Base-by-base conservation (phyloP, 2,113 vertebrate genomes). In the Sinocyclocheilus grahami region DNA sequence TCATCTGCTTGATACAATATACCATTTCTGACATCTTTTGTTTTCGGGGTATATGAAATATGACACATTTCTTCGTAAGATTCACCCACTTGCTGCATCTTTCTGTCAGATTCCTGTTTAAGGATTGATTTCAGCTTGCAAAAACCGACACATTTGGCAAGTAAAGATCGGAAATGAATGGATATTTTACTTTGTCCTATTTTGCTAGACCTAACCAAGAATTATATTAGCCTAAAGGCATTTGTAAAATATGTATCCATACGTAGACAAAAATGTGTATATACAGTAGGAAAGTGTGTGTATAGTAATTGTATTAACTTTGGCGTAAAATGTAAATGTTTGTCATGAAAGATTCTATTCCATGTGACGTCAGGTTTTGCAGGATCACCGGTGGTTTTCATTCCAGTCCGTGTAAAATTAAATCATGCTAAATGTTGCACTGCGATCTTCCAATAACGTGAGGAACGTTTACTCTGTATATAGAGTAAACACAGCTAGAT, bases 251-350 rank as follows among this genome's bases (percentile, higher is more conserved):
- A 74, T 89, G 58, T 88, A 88, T 87, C 89, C 46, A 85, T 83
- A 91, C 80, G 27, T 91, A 87, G 77, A 85, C 83, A 53, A 53
- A 78, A 84, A 87, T 87, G 87, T 90, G 83, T 90, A 84, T 86
- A 86, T 89, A 85, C 83, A 86, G 76, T 80, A 83, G 79, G 81
- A 67, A 81, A 63, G 53, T 83, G 72, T 89, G 83, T 86, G 27
- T 27, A 80, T 58, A 78, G 46, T 75, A 86, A 74, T 51, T 81
- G 53, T 85, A 55, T 74, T 82, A 60, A 53, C 62, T 84, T 83
- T 14, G 16, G 55, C 62, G 72, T 63, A 77, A 22, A 13, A 37
- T 60, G 0, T 60, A 11, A 48, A 69, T 53, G 27, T 71, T 67
- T 11, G 37, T 30, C 24, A 69, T 20, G 42, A 10, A 65, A 81